phyloP scores from a whole-genome alignment of 2,113 vertebrate species.

The Gobius niger region DNA sequence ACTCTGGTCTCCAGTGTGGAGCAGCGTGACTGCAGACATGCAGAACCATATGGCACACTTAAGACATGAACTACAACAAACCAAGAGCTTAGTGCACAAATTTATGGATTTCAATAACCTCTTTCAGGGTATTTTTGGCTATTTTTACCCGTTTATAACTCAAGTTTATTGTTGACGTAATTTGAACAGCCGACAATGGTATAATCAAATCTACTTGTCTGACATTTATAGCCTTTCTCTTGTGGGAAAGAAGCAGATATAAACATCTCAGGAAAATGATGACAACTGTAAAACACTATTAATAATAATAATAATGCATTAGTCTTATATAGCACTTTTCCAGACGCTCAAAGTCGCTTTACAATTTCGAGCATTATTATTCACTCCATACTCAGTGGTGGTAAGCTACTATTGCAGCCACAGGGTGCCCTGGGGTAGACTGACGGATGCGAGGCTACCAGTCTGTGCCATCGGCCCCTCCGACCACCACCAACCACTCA shows the following conservation, averaged over 20 bases:
- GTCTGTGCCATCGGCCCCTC: too few relatives aligned
- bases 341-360: too few relatives aligned
- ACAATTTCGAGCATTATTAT: too few relatives aligned
- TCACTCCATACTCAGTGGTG: too few relatives aligned
- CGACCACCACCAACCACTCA: too few relatives aligned
- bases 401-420: too few relatives aligned
- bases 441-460: too few relatives aligned
- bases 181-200: conserved; percentile 7
- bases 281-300: conserved; percentile 25
- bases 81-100: conserved; percentile 11
- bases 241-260: conserved; percentile 28
- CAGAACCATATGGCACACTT: conserved; percentile 27
- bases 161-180: conserved; percentile 11
- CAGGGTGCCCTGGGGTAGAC: too few relatives aligned
- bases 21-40: conserved; percentile 26
- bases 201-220: conserved; percentile 11
- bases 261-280: conserved; percentile 33
- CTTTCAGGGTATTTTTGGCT: conserved; percentile 5
- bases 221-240: conserved; percentile 43
- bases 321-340: too few relatives aligned
- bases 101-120: conserved; percentile 30
- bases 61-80: conserved; percentile 32
- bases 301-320: too few relatives aligned
- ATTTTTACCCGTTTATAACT: background rate
- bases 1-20: conserved; percentile 28